Base-by-base conservation (phyloP, 2,888 invertebrate species). In the Ethmia dodecea region DNA sequence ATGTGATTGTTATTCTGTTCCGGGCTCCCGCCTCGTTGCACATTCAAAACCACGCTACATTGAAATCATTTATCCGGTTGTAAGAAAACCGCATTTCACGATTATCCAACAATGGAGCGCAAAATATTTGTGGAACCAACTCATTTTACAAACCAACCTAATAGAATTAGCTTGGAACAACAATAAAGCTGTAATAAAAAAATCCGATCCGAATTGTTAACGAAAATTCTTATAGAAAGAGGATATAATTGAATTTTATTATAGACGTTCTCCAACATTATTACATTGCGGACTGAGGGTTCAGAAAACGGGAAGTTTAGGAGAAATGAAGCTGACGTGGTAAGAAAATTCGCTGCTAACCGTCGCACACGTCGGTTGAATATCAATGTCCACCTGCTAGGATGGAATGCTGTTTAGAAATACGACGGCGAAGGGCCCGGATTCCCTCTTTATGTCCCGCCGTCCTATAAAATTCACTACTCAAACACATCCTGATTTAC, bases 161-260 rank as follows among this genome's bases (percentile, higher is more conserved):
- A 60, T 52, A 49, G 44, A 46, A 55, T 55, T 51, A 54, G 47
- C 45, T 50, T 51, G 47, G 44, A 41, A 50, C 53, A 52, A 54
- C 51, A 63, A 49, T 53, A 53, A 57, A 53, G 43, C 54, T 49
- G 52, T 52, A 55, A 42, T 43, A 47, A 55, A 47, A 55, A 56
- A 54, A 54, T 45, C 41, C 12, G 48, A 48, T 55, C 54, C 42
- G 30, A 34, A 38, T 35, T 35, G 43, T 53, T 35, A 31, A 43
- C 40, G 27, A 33, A 27, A 31, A 10, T 13, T 33, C 18, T 18
- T 13, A 13, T 28, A 27, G 16, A 33, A 54, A 50, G 39, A 49
- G 42, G 41, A 55, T 52, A 67, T 67, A 69, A 69, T 68, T 68
- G 62, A 66, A 67, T 69, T 70, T 62, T 63, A 60, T 56, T 62